Percentiles rank a stretch among this genome's conserved stretches.
Conservation (phyloP, 2,113 vertebrate species). For the Dascyllus trimaculatus region DNA sequence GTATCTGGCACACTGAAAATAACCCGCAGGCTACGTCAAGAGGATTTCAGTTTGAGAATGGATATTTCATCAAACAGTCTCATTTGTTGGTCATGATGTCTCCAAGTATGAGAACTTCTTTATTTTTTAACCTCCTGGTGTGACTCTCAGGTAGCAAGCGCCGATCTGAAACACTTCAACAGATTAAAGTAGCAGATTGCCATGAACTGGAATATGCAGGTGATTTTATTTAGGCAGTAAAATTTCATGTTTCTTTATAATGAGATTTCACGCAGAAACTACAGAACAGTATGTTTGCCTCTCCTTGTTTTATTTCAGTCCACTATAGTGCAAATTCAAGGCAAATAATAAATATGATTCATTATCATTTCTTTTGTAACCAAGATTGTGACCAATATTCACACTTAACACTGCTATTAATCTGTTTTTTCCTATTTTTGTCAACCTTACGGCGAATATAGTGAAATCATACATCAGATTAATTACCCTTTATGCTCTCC, state of each 20-base stretch:
- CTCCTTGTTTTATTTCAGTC: background rate
- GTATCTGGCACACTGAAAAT: conserved; percentile 20
- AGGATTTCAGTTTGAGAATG: background rate
- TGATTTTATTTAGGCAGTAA: background rate
- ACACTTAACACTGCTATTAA: background rate
- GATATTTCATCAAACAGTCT: conserved; percentile 33
- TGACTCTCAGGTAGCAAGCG: background rate
- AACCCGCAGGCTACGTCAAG: conserved; percentile 20
- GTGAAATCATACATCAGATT: background rate
- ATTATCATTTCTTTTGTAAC: background rate
- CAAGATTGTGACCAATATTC: too few species aligned
- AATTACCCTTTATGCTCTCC: conserved; percentile 31
- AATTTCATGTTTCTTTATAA: background rate
- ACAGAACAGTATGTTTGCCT: background rate
- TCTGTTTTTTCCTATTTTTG: background rate
- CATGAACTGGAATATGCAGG: background rate
- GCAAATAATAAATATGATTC: background rate
- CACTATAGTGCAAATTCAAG: background rate
- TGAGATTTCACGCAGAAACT: background rate
- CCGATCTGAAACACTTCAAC: conserved; percentile 4
- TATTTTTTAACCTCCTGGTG: background rate
- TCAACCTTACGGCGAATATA: too few species aligned
- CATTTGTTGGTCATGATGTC: conserved; percentile 1
- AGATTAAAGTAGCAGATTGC: too few species aligned
- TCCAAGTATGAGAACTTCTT: conserved; percentile 1